Base-by-base conservation (phyloP, 2,113 vertebrate species). In the Mobula hypostoma region DNA sequence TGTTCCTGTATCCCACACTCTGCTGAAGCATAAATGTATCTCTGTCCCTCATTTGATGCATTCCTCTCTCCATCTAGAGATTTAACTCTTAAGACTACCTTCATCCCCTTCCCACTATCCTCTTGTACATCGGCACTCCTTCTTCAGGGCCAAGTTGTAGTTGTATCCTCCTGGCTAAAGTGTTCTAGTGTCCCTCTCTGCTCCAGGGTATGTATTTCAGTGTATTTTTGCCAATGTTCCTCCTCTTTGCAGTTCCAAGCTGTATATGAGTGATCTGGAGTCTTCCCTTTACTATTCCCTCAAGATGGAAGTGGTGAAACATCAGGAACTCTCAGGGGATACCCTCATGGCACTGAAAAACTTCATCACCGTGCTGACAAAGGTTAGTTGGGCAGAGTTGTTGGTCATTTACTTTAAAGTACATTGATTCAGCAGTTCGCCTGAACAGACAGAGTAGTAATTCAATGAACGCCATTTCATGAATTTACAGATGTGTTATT, bases 211-310 rank as follows among this genome's bases (percentile, higher is more conserved):
- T 66, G 7, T 61, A 29, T 88, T 7, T 32, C 6, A 32, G 1
- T 94, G 29, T 74, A 11, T 6, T 19, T 36, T 74, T 77, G 17
- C 36, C 9, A 27, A 24, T 29, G 61, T 82, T 58, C 79, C n/a
- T 90, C 56, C n/a, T 90, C 56, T 94, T 24, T 27, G 19, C 95
- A 98, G 98, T 78, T 97, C 97, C 85, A 97, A 97, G 95, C 95
- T 99, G 94, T 99, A 99, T 94, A 98, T 98, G 98, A 97, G 97
- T 0, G 99, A 99, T 95, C 96, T 99, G 95, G 98, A 99, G 94
- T 99, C 98, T 0, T 95, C 97, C 0, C 96, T 99, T 48, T 97
- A 98, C 95, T 98, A 98, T 95, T 98, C 98, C 0, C 96, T 99
- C 24, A 97, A 97, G 32, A 95, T 98, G 88, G 99, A 99, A 95